phyloP scores from a whole-genome alignment of 2,888 invertebrate genomes.

The Clostera curtula region DNA sequence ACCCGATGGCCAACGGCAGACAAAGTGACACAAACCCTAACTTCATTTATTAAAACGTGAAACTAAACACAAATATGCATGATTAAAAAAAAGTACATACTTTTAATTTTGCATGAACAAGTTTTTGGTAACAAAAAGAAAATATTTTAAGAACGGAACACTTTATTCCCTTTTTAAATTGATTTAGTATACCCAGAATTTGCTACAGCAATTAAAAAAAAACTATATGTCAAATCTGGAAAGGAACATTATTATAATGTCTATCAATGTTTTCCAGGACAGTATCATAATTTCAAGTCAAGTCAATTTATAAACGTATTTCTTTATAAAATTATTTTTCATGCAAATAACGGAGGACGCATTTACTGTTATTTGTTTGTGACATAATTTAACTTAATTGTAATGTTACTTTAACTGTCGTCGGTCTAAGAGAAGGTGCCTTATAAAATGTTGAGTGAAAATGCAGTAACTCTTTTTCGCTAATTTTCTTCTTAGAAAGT shows the following conservation, averaged over 20 bases:
- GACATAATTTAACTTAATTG: slow-evolving; percentile 21
- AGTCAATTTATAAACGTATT: slow-evolving; percentile 15
- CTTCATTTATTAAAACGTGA: slow-evolving; percentile 47
- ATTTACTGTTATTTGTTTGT: slow-evolving; percentile 32
- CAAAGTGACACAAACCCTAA: slow-evolving; percentile 62
- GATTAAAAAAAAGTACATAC: too few relatives aligned
- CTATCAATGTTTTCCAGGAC: too few relatives aligned
- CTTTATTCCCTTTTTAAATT: too few relatives aligned
- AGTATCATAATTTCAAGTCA: too few relatives aligned
- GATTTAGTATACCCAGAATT: too few relatives aligned
- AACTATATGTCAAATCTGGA: too few relatives aligned
- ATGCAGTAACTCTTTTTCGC: slow-evolving; percentile 42
- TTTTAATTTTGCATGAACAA: too few relatives aligned
- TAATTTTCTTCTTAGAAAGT: slow-evolving; percentile 40
- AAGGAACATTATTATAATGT: too few relatives aligned
- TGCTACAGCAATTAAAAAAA: too few relatives aligned
- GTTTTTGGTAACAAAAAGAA: too few relatives aligned
- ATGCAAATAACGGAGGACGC: slow-evolving; percentile 49
- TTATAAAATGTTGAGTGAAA: slow-evolving; percentile 36
- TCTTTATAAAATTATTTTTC: slow-evolving; percentile 34
- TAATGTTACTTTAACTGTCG: neutral
- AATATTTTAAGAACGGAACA: too few relatives aligned
- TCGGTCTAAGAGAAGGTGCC: neutral
- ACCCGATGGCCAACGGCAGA: slow-evolving; percentile 39
- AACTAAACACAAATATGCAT: too few relatives aligned